These are phyloP conservation scores for Idaea aversata DNA, from an alignment of 2,888 invertebrate species.

Conservation along the genomic window DNA sequence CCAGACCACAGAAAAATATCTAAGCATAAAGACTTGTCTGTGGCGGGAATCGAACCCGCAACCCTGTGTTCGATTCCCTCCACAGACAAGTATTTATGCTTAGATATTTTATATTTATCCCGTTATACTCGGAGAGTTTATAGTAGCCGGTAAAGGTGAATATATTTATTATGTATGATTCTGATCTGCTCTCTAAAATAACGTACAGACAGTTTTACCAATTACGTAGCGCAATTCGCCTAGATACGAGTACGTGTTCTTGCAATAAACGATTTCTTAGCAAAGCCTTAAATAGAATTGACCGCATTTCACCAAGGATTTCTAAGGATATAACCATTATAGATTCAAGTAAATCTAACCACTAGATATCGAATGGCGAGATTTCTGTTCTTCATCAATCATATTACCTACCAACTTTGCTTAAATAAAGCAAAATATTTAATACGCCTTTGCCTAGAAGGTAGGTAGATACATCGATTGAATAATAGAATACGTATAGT, in stretches of 20 bases:
- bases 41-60: no score
- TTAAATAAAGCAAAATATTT: no score
- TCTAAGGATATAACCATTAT: slow-evolving; percentile 17
- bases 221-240: slow-evolving; percentile 26
- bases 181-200: slow-evolving; percentile 22
- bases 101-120: no score
- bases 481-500: no score
- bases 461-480: neutral
- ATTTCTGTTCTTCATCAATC: neutral
- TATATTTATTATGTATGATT: slow-evolving; percentile 4
- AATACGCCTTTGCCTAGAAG: neutral
- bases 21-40: no score
- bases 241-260: slow-evolving; percentile 17
- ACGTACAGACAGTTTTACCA: slow-evolving; percentile 12
- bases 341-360: neutral
- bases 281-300: slow-evolving; percentile 32
- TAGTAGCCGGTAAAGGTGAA: neutral
- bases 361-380: neutral
- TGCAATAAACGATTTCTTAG: slow-evolving; percentile 11
- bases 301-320: slow-evolving; percentile 32
- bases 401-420: no score
- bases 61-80: no score
- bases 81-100: no score
- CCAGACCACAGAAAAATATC: no score
- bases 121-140: slow-evolving; percentile 1